A percentile compares a stretch with the other conserved stretches of the same genome.
Conservation (phyloP, 2,888 invertebrate genomes). For the Epinotia bilunana region DNA sequence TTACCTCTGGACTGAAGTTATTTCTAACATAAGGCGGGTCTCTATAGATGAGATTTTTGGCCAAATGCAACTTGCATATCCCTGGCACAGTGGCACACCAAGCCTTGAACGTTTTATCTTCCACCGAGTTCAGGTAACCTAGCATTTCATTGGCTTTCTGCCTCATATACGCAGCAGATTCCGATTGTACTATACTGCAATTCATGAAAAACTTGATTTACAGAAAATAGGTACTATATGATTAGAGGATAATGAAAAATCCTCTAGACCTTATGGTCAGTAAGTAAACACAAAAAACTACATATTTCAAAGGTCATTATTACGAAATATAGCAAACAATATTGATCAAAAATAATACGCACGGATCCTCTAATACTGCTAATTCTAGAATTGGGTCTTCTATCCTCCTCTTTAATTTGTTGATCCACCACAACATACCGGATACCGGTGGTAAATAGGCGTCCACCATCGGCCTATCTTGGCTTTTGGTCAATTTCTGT, state of each 20-base stretch:
- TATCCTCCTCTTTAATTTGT: conserved; percentile 86
- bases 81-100: conserved; percentile 89
- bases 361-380: conserved; percentile 87
- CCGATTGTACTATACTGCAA: conserved; percentile 83
- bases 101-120: conserved; percentile 85
- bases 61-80: conserved; percentile 86
- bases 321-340: background rate
- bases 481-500: conserved; percentile 72
- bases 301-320: background rate
- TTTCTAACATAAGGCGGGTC: conserved; percentile 83
- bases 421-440: conserved; percentile 89
- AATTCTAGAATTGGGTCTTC: conserved; percentile 85
- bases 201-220: background rate
- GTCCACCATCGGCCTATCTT: conserved; percentile 84
- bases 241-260: no score
- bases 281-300: no score
- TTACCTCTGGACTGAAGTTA: conserved; percentile 88
- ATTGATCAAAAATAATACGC: conserved; percentile 54
- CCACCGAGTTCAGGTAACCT: conserved; percentile 85
- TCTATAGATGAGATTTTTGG: conserved; percentile 85
- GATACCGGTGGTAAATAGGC: conserved; percentile 90
- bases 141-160: conserved; percentile 88
- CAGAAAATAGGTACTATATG: no score
- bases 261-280: no score
- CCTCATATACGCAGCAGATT: conserved; percentile 81